Evolutionary conservation across 2,797 vertebrate species (phyloP), one percentile per base, ranked within the genome.

Genomic region (Glyptemys insculpta): DNA sequence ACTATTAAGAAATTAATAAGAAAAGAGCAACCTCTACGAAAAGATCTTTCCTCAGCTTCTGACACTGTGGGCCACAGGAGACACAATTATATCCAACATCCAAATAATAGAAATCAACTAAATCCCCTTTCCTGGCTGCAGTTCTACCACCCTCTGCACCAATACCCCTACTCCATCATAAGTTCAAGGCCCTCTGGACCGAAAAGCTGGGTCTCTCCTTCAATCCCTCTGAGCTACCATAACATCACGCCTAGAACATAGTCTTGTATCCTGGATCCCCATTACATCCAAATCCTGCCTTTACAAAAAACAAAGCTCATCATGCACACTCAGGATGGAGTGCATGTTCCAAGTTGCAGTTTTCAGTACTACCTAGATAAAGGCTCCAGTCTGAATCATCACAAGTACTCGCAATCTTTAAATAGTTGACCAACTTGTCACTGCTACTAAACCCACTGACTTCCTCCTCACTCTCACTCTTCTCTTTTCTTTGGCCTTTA

Each of bases 1-100:
- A 91, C 62, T 94, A 87, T 87, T 82, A 12, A 91, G 80, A 72
- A 65, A 59, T 78, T 79, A 89, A 74, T 79, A 88, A 86, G 65
- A 57, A 78, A 92, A 78, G 41, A 88, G 23, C 79, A 72, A 92
- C 79, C 94, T 80, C 34, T 89, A 37, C 19, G 86, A 65, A 56
- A 93, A 91, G 72, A 54, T 9, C 79, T 76, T 85, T 87, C 56
- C 88, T 90, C 85, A 85, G 44, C 53, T 87, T 91, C 89, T 92
- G 16, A 3, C 87, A 4, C 10, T 62, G 62, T 59, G 50, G 68
- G 79, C 79, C 90, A 80, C 53, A 93, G 81, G 47, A 12, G 21
- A 29, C 49, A 41, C 44, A 29, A 74, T 57, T 31, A 16, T 4
- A 44, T 11, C 37, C n/a, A 3, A 0, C 27, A 16, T 23, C 79